Evolutionary conservation across 2,113 vertebrate species (phyloP).

Genomic region (Panurus biarmicus): DNA sequence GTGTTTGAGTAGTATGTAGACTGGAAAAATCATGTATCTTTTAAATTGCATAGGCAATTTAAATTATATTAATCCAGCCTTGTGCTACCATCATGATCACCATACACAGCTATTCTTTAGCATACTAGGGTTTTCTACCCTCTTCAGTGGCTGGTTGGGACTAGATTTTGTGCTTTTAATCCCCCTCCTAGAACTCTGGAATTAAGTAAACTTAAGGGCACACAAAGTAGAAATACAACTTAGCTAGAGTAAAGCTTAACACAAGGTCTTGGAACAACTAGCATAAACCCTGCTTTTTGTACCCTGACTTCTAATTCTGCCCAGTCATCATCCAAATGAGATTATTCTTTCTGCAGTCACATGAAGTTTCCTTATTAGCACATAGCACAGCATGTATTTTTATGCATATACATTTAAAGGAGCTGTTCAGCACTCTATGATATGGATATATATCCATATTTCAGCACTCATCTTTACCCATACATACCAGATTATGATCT

Average conservation of each 20-base stretch:
- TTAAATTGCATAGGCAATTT: not conserved
- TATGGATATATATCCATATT: not conserved
- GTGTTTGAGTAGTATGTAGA: not conserved
- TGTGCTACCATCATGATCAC: not conserved
- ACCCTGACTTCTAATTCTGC: not conserved
- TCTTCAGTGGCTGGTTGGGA: not conserved
- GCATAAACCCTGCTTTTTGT: not conserved
- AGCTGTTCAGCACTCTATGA: not conserved
- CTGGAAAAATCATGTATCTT: not conserved
- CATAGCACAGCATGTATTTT: not conserved
- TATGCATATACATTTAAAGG: not conserved
- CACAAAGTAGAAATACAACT: not conserved
- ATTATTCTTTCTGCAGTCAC: not conserved
- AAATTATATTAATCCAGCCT: not conserved
- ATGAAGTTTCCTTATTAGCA: not conserved
- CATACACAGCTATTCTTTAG: not conserved
- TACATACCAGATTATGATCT: not conserved
- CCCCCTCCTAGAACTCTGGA: rapidly evolving
- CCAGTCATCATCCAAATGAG: not conserved
- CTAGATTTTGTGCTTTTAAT: not conserved
- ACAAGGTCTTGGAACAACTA: not conserved
- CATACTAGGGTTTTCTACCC: not conserved
- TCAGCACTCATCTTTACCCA: not conserved
- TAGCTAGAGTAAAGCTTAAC: not conserved
- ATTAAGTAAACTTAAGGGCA: not conserved